Base-by-base conservation (phyloP, 1,140 invertebrate genomes). In the Drosophila nigromelanica region DNA sequence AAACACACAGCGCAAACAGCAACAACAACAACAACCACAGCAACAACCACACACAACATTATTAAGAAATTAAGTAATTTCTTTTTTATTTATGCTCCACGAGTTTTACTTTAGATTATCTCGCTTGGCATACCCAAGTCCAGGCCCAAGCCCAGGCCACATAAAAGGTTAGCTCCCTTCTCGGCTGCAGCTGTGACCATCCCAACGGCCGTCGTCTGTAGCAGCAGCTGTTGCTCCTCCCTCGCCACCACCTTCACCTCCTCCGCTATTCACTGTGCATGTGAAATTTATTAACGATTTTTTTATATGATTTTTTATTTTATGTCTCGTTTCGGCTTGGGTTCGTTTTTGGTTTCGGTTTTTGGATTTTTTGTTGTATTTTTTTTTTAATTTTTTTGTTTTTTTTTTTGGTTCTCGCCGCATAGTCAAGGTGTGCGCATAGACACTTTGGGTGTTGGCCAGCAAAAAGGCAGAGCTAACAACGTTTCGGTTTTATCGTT, bases 61-160 rank as follows among this genome's bases (percentile, higher is more conserved):
- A 90, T 90, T 90, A 90, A 90, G 86, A 90, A 90, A 90, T 90
- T 90, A 90, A 89, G 83, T 89, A 89, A 89, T 89, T 89, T 89
- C 79, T 83, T 89, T 89, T 89, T 89, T 89, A 89, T 89, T 89
- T 89, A 89, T 89, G 79, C 79, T 83, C 83, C 85, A 80, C 83
- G 83, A 81, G 83, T 89, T 89, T 89, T 89, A 89, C 83, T 89
- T 89, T 89, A 89, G 83, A 89, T 89, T 89, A 89, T 89, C 83
- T 87, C 58, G 43, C 40, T 27, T 39, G 21, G 33, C 47, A 42
- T 35, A 33, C 30, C 58, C 62, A 56, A 35, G 51, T 24, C 21
- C n/a, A 56, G 35, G 58, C 62, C 75, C 64, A 63, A 60, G 37
- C 78, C 45, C 63, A 61, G 56, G 70, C 58, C 74, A 55, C 64